These are phyloP conservation scores for Corydoras maculifer DNA, from an alignment of 2,113 vertebrate genomes.

Conservation along the genomic window DNA sequence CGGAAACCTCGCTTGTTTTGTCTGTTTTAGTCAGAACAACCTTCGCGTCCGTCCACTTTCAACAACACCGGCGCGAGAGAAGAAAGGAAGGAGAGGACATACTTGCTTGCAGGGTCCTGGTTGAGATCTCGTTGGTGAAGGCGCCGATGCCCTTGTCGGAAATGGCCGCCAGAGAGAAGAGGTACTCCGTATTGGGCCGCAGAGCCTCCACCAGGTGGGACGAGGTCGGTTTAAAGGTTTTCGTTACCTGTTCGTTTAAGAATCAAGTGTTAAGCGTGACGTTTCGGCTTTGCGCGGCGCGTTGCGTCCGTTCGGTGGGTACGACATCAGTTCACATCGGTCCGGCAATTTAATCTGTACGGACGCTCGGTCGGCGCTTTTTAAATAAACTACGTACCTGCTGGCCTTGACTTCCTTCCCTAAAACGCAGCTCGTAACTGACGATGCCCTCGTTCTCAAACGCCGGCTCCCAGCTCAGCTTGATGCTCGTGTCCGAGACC, in stretches of 20 bases:
- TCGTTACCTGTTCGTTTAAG: constrained; percentile 69
- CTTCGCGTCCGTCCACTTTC: constrained; percentile 5
- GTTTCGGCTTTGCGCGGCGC: not conserved
- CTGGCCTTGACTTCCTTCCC: constrained; percentile 69
- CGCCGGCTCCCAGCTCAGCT: constrained; percentile 86
- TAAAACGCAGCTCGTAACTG: constrained; percentile 85
- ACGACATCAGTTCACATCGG: too few species aligned
- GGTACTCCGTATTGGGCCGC: constrained; percentile 88
- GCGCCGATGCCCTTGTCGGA: constrained; percentile 89
- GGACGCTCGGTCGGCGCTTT: too few species aligned
- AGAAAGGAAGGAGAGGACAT: constrained; percentile 73
- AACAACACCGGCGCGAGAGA: constrained; percentile 13
- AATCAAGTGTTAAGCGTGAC: not conserved
- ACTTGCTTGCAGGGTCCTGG: constrained; percentile 97
- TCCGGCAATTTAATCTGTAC: too few species aligned
- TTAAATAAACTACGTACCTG: constrained; percentile 63
- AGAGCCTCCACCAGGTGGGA: constrained; percentile 83
- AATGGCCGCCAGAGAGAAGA: constrained; percentile 88
- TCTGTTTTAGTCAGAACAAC: constrained; percentile 24
- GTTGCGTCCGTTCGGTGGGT: too few species aligned
- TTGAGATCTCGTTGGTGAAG: constrained; percentile 85
- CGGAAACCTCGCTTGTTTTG: not conserved
- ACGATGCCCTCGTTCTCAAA: constrained; percentile 84
- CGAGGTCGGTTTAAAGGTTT: constrained; percentile 78
- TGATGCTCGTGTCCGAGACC: constrained; percentile 84